Conservation (phyloP, 2,888 invertebrate species). For the Petrophora chlorosata region DNA sequence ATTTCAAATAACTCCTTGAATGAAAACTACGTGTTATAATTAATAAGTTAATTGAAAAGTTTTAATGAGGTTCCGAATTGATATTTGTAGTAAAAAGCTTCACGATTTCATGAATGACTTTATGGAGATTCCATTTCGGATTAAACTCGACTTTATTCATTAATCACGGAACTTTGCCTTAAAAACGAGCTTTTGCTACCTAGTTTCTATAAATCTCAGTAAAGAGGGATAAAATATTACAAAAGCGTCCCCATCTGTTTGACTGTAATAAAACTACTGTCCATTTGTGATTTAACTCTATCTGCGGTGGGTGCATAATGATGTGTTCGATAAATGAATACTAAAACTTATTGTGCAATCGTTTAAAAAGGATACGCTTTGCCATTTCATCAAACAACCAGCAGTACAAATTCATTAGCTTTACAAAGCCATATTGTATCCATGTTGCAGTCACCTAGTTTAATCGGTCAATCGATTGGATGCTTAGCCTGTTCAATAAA, state of each 20-base stretch:
- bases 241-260: conserved; percentile 8
- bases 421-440: too few relatives aligned
- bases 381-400: conserved; percentile 4
- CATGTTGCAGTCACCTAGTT: too few relatives aligned
- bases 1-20: conserved; percentile 1
- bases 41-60: conserved; percentile 11
- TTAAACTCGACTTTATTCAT: conserved; percentile 18
- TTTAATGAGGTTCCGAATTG: conserved; percentile 5
- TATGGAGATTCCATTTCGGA: conserved; percentile 9
- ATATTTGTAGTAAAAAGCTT: conserved; percentile 14
- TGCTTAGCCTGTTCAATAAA: too few relatives aligned
- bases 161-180: conserved; percentile 10
- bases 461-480: too few relatives aligned
- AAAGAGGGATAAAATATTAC: conserved; percentile 5
- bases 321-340: too few relatives aligned
- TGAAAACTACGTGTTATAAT: neutral
- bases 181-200: conserved; percentile 1
- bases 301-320: conserved; percentile 9
- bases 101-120: conserved; percentile 17
- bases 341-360: neutral
- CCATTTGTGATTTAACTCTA: conserved; percentile 6
- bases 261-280: conserved; percentile 5
- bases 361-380: conserved; percentile 1
- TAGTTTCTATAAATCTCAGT: conserved; percentile 5
- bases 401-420: too few relatives aligned